These are phyloP conservation scores for Charadrius vociferus DNA, from an alignment of 2,113 vertebrate genomes.

Conservation along the genomic window DNA sequence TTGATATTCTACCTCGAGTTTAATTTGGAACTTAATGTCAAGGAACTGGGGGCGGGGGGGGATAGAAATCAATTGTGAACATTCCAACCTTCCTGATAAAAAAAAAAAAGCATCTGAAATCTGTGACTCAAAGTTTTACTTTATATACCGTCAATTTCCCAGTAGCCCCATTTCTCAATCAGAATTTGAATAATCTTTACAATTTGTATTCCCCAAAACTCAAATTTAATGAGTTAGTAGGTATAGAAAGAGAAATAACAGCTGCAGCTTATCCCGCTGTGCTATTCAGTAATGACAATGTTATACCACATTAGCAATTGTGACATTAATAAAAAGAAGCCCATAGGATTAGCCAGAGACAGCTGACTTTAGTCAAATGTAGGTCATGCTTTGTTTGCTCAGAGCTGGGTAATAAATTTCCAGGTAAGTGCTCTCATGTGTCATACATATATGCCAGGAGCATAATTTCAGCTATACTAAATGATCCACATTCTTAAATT, in stretches of 20 bases:
- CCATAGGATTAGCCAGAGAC: constrained; percentile 81
- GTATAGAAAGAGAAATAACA: constrained; percentile 78
- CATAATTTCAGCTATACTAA: constrained; percentile 77
- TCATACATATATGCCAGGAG: constrained; percentile 77
- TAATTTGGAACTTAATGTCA: constrained; percentile 23
- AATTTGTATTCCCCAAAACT: constrained; percentile 79
- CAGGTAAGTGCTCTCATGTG: constrained; percentile 83
- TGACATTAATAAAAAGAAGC: constrained; percentile 85
- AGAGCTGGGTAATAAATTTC: constrained; percentile 82
- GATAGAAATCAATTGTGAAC: neutral
- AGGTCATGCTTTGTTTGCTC: constrained; percentile 85
- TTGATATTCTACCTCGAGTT: neutral
- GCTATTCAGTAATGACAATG: constrained; percentile 80
- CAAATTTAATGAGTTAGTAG: constrained; percentile 80
- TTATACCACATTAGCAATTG: constrained; percentile 82
- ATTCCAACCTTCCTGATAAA: neutral
- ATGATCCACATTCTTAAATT: constrained; percentile 79
- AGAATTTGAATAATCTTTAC: constrained; percentile 81
- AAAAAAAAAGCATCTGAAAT: neutral
- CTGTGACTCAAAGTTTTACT: constrained; percentile 72
- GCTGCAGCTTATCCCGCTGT: constrained; percentile 77
- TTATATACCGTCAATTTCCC: constrained; percentile 70
- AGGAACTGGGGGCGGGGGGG: neutral
- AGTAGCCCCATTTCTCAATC: constrained; percentile 75
- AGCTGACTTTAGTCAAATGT: constrained; percentile 85